A percentile compares a stretch with the other conserved stretches of the same genome.
Conservation (phyloP, 2,113 vertebrate genomes). For the Octodon degus region DNA sequence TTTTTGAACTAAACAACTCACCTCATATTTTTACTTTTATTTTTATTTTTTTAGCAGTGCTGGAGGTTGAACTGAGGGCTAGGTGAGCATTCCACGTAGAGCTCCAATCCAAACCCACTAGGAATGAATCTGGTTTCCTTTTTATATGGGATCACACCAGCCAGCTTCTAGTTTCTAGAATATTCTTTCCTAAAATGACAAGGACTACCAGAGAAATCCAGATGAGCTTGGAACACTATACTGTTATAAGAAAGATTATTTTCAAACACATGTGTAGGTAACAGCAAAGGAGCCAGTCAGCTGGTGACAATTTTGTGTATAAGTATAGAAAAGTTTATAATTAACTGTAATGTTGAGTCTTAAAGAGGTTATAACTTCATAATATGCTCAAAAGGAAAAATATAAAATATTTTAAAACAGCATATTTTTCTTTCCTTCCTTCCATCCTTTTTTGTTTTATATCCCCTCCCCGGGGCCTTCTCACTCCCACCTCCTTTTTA, state of each 20-base stretch:
- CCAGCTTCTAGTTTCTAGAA: background rate
- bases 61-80: too few species aligned
- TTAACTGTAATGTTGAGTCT: background rate
- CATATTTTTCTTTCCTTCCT: background rate
- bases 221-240: background rate
- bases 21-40: too few species aligned
- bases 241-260: background rate
- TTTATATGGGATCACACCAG: background rate
- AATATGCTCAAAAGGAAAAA: background rate
- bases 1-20: too few species aligned
- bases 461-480: background rate
- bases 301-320: background rate
- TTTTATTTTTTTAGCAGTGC: too few species aligned
- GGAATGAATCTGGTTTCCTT: background rate
- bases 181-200: background rate
- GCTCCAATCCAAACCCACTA: too few species aligned
- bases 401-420: background rate
- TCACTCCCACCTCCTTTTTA: background rate
- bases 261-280: background rate
- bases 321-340: conserved; percentile 12
- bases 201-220: background rate
- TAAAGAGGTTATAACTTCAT: background rate
- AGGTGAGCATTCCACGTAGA: too few species aligned
- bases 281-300: background rate
- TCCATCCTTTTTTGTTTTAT: background rate